Conservation (phyloP, 2,113 vertebrate species). For the Turnix velox region DNA sequence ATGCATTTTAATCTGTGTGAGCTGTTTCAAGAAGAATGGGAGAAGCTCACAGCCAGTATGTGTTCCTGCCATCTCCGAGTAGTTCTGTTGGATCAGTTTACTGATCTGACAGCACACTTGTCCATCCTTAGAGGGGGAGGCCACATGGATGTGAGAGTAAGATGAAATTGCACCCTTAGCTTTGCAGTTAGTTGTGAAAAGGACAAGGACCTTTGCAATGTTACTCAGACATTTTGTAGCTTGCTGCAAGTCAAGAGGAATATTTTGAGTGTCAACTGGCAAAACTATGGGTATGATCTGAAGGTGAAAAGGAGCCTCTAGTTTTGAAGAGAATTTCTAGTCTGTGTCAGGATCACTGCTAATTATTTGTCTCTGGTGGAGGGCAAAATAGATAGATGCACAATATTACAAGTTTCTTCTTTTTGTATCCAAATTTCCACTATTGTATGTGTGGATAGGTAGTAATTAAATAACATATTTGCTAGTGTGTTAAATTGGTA, state of each 20-base stretch:
- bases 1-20: neutral
- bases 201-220: neutral
- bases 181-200: neutral
- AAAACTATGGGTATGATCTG: neutral
- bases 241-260: neutral
- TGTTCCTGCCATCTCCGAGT: neutral
- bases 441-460: neutral
- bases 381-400: neutral
- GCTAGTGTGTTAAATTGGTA: no score
- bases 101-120: neutral
- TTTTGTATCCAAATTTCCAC: neutral
- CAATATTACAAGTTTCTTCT: neutral
- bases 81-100: neutral
- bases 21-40: neutral
- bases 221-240: neutral
- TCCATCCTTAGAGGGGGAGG: neutral
- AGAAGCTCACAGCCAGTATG: rapidly evolving
- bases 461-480: no score
- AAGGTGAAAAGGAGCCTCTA: neutral
- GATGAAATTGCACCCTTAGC: neutral
- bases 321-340: neutral
- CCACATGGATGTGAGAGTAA: neutral
- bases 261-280: neutral
- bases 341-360: neutral
- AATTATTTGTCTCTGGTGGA: neutral